phyloP scores from a whole-genome alignment of 2,888 invertebrate species.

The Aethes cnicana region DNA sequence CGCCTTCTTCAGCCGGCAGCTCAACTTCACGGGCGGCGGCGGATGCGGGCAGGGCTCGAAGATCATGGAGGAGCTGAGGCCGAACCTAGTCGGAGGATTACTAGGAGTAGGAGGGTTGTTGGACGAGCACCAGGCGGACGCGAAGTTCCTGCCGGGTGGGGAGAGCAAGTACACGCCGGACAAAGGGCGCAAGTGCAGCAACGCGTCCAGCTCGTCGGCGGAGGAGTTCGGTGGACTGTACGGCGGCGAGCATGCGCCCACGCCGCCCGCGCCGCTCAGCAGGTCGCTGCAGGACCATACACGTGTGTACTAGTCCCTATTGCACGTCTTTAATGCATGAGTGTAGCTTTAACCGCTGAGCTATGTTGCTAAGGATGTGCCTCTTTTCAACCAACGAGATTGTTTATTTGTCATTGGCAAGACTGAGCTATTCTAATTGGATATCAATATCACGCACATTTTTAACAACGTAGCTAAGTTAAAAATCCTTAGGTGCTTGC shows the following conservation, averaged over 20 bases:
- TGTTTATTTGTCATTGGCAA: no score
- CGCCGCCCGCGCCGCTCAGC: constrained; percentile 84
- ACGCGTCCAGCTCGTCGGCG: constrained; percentile 88
- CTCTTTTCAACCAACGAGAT: no score
- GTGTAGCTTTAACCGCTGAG: no score
- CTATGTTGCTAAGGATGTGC: no score
- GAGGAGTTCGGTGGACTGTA: constrained; percentile 95
- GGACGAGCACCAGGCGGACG: constrained; percentile 87
- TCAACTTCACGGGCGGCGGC: constrained; percentile 89
- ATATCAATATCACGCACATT: no score
- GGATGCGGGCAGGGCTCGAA: constrained; percentile 87
- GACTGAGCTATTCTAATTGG: no score
- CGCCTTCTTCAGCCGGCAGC: constrained; percentile 93
- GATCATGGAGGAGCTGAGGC: constrained; percentile 93
- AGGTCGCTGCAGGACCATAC: constrained; percentile 82
- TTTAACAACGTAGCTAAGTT: no score
- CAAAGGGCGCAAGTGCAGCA: constrained; percentile 89
- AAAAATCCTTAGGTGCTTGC: no score
- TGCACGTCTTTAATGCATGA: no score
- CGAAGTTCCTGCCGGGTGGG: constrained; percentile 80
- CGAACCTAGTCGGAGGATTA: constrained; percentile 90
- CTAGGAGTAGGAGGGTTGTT: constrained; percentile 90
- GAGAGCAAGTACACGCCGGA: constrained; percentile 82
- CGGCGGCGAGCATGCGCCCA: constrained; percentile 87
- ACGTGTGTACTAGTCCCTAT: constrained; percentile 60